Percentiles rank a stretch among this genome's conserved stretches.
phyloP scores from a whole-genome alignment of 2,888 invertebrate species.

The Glaucopsyche alexis region DNA sequence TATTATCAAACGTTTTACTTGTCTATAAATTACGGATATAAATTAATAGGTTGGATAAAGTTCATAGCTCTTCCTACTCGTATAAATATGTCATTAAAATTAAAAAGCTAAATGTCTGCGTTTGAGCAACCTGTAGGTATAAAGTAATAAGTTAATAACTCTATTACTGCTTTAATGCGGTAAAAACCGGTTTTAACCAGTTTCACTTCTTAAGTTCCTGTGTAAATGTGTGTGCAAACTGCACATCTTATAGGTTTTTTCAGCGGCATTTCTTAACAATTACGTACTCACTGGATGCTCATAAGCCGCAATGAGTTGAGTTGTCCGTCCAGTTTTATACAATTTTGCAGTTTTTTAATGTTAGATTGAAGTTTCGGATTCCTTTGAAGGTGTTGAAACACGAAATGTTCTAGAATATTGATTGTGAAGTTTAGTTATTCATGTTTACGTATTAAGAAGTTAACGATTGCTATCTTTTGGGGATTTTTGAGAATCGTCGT shows the following conservation, averaged over 20 bases:
- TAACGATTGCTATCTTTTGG: neutral
- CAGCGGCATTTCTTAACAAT: slow-evolving; percentile 4
- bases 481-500: neutral
- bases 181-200: neutral
- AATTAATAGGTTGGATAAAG: too few relatives aligned
- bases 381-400: neutral
- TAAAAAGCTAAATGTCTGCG: too few relatives aligned
- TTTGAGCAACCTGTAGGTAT: too few relatives aligned
- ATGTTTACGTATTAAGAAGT: neutral
- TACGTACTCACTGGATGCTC: slow-evolving; percentile 61
- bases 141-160: too few relatives aligned
- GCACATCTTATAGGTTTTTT: neutral
- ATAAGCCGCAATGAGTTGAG: slow-evolving; percentile 78
- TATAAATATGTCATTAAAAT: too few relatives aligned
- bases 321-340: slow-evolving; percentile 79
- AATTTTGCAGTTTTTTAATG: slow-evolving; percentile 54
- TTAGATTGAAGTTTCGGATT: neutral
- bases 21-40: neutral
- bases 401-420: slow-evolving; percentile 26
- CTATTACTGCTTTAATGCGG: neutral
- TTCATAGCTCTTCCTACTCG: neutral
- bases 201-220: slow-evolving; percentile 3
- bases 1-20: neutral
- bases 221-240: neutral
- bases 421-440: neutral